These are phyloP conservation scores for Lutjanus argentimaculatus DNA, from an alignment of 2,797 vertebrate species.

Conservation along the genomic window DNA sequence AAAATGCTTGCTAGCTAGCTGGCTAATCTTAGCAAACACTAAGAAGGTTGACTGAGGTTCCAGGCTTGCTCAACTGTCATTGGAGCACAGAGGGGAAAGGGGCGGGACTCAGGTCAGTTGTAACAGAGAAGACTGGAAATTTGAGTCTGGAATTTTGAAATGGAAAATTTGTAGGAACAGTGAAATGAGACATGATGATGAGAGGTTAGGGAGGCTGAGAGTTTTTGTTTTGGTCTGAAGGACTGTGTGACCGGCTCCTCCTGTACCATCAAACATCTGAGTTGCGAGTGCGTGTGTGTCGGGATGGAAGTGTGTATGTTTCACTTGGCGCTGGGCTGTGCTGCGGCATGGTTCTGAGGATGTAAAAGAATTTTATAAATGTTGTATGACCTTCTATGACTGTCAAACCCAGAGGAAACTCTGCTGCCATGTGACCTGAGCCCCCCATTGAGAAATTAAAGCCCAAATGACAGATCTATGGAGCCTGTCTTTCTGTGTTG, in stretches of 20 bases:
- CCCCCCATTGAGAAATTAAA: slow-evolving; percentile 39
- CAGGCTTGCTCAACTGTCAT: too few species aligned
- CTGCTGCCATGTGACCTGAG: slow-evolving; percentile 40
- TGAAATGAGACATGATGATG: slow-evolving; percentile 1
- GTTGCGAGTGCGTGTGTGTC: neutral
- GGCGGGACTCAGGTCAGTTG: too few species aligned
- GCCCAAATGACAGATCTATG: slow-evolving; percentile 55
- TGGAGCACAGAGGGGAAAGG: too few species aligned
- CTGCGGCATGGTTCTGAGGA: slow-evolving; percentile 33
- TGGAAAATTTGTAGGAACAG: too few species aligned
- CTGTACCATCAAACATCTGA: neutral
- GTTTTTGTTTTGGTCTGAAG: neutral
- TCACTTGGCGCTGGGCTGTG: slow-evolving; percentile 61
- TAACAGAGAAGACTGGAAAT: too few species aligned
- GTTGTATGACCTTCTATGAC: slow-evolving; percentile 40
- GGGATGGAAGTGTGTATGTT: slow-evolving; percentile 42
- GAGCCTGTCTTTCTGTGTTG: slow-evolving; percentile 19
- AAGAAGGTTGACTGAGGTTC: too few species aligned
- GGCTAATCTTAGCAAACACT: too few species aligned
- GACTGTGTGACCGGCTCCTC: neutral
- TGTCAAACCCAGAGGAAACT: slow-evolving; percentile 30
- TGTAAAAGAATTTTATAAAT: slow-evolving; percentile 47
- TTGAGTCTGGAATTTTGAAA: too few species aligned
- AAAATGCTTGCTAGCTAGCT: too few species aligned
- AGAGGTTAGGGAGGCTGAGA: slow-evolving; percentile 5